phyloP scores from a whole-genome alignment of 2,113 vertebrate species.

The Odocoileus hemionus region DNA sequence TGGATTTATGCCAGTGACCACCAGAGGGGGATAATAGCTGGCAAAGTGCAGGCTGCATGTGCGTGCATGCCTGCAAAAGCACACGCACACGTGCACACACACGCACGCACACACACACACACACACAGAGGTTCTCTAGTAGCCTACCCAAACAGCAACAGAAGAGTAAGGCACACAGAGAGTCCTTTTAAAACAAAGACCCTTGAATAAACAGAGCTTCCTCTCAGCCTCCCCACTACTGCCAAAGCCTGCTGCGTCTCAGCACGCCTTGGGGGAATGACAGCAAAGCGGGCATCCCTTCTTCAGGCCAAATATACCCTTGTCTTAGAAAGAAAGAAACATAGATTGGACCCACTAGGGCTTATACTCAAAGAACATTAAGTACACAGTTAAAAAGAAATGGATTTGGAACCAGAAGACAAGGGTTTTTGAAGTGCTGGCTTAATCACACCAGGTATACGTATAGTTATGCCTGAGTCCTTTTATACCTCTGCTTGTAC shows the following conservation, averaged over 20 bases:
- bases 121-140: background rate
- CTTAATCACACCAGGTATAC: no score
- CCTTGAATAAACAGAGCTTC: background rate
- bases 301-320: background rate
- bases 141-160: background rate
- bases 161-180: background rate
- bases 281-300: background rate
- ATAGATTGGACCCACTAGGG: background rate
- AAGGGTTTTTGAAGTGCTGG: background rate
- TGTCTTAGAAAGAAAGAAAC: background rate
- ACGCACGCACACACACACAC: background rate
- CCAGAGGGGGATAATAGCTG: constrained; percentile 60
- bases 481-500: background rate
- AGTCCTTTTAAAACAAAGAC: constrained; percentile 23
- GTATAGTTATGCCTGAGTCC: background rate
- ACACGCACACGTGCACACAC: background rate
- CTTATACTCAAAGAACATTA: background rate
- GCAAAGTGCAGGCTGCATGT: background rate
- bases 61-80: rapidly evolving
- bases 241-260: background rate
- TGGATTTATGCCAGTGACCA: constrained; percentile 57
- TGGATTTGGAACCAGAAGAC: background rate
- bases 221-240: background rate
- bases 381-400: background rate
- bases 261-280: background rate